Evolutionary conservation across 2,113 vertebrate genomes (phyloP), one percentile per base, ranked within the genome.

Genomic region (Laterallus jamaicensis): DNA sequence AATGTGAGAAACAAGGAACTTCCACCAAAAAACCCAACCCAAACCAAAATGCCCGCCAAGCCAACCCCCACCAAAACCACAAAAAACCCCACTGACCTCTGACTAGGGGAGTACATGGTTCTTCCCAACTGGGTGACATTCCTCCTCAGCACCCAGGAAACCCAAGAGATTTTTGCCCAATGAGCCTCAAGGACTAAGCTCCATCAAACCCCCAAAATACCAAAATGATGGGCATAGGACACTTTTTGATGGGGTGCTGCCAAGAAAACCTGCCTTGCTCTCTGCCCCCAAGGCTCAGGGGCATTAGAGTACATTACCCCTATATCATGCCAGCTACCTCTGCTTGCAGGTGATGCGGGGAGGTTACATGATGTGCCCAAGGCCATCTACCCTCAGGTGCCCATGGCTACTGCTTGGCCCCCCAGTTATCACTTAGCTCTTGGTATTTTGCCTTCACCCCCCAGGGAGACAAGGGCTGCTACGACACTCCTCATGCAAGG

Each of bases 101-200:
- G 20, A 40, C n/a, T n/a, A 32, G 40, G 22, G 0, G 0, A 76
- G 47, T 21, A 24, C 56, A 54, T 15, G 63, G 4, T 39, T 52
- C 29, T 58, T 50, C 52, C 31, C 5, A 4, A 11, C 11, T 15
- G 52, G 50, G 12, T 54, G 50, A 37, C 32, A 10, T 42, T 77
- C 29, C 56, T 74, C 35, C 35, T 78, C 55, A 69, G 68, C 29
- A 78, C 60, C 16, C 55, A 32, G 42, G 39, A 92, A 82, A 69
- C 9, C 9, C 26, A 17, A 18, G 44, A 73, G 40, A 20, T 15
- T 39, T 66, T 73, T 85, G 10, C 63, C 59, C 76, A 67, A 18
- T 10, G 42, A 82, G 54, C 62, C 37, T 24, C 29, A 77, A 18
- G 56, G 71, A 40, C 59, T 50, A 35, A 87, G 39, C 66, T 75